A percentile compares a stretch with the other conserved stretches of the same genome.
Conservation (phyloP, 2,797 vertebrate species). For the Manis pentadactyla region DNA sequence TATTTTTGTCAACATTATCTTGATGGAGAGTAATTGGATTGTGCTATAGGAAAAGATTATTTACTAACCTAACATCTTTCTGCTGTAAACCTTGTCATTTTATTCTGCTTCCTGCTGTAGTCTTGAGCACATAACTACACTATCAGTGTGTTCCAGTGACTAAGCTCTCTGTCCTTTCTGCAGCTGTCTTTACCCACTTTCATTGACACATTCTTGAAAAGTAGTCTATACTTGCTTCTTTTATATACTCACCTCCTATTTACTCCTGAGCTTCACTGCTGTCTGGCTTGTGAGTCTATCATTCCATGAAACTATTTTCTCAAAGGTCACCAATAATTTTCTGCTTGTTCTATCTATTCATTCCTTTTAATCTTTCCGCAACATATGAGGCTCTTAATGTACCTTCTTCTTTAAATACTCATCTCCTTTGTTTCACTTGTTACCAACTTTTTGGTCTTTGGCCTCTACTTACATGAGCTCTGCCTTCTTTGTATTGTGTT, state of each 20-base stretch:
- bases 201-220: background rate
- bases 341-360: background rate
- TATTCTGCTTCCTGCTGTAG: background rate
- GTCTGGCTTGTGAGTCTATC: background rate
- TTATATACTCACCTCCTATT: background rate
- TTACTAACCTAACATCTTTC: background rate
- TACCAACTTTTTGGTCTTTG: background rate
- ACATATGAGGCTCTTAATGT: background rate
- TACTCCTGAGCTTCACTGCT: background rate
- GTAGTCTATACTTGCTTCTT: background rate
- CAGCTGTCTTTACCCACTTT: background rate
- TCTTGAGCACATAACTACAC: background rate
- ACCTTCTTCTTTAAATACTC: background rate
- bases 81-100: background rate
- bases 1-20: background rate
- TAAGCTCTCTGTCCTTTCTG: background rate
- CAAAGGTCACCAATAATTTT: background rate
- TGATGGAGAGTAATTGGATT: background rate
- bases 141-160: background rate
- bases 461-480: background rate
- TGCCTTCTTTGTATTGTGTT: constrained; percentile 16
- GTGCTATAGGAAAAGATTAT: background rate
- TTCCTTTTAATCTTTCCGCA: background rate
- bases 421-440: background rate
- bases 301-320: constrained; percentile 1